phyloP scores from a whole-genome alignment of 1,140 invertebrate genomes.

The Berghia stephanieae region DNA sequence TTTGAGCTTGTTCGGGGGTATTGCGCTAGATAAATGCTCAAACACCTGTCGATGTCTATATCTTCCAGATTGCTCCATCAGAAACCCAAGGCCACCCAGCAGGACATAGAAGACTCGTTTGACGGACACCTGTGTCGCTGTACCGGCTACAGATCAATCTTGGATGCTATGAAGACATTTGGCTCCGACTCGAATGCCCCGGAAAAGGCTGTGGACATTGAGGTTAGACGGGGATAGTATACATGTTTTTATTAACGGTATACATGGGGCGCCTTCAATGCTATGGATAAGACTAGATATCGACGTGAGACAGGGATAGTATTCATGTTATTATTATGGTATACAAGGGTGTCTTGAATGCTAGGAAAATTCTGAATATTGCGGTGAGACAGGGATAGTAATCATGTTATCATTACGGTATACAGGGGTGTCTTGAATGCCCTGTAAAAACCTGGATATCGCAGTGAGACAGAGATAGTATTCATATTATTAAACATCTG shows the following conservation, averaged over 20 bases:
- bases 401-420: too few species aligned
- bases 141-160: constrained; percentile 55
- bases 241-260: background rate
- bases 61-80: constrained; percentile 40
- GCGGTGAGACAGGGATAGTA: too few species aligned
- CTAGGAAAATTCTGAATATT: too few species aligned
- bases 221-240: background rate
- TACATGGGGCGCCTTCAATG: background rate
- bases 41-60: background rate
- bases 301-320: too few species aligned
- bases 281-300: too few species aligned
- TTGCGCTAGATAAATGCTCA: background rate
- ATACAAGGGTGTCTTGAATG: too few species aligned
- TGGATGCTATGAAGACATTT: constrained; percentile 59
- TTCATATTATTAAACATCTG: background rate
- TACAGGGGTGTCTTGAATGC: background rate
- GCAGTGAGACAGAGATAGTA: background rate
- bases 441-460: background rate
- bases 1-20: background rate
- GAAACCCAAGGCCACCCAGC: constrained; percentile 34
- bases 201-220: constrained; percentile 35
- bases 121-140: constrained; percentile 53
- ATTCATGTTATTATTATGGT: too few species aligned
- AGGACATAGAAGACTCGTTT: constrained; percentile 45
- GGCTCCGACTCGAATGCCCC: constrained; percentile 37